Percentiles rank a stretch among this genome's conserved stretches.
Conservation (phyloP, 2,113 vertebrate genomes). For the Larimichthys crocea region DNA sequence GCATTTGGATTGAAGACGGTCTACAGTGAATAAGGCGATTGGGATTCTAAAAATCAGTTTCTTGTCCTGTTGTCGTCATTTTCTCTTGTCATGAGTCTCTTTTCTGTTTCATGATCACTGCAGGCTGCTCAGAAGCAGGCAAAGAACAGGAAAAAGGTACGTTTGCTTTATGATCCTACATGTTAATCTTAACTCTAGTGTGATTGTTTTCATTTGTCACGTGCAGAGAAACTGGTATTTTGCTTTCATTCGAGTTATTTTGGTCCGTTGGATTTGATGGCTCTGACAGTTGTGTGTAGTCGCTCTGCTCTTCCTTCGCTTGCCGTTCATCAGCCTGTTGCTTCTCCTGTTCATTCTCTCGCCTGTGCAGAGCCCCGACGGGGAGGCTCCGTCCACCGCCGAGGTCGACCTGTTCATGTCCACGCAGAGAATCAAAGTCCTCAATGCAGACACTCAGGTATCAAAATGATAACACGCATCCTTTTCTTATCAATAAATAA, state of each 20-base stretch:
- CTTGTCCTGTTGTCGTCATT: not conserved
- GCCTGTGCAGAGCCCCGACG: conserved; percentile 87
- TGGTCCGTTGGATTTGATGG: not conserved
- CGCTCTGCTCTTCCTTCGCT: not conserved
- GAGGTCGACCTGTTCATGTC: conserved; percentile 99
- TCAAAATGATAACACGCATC: too few relatives aligned
- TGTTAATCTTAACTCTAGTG: not conserved
- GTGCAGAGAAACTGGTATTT: not conserved
- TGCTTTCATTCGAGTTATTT: not conserved
- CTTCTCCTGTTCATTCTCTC: not conserved
- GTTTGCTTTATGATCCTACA: conserved; percentile 43
- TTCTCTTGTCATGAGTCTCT: conserved; percentile 19
- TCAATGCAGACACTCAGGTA: conserved; percentile 98
- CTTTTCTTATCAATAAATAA: not conserved
- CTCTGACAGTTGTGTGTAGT: not conserved
- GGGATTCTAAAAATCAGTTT: not conserved
- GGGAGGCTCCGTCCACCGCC: conserved; percentile 88
- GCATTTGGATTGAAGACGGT: conserved; percentile 50
- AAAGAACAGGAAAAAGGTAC: conserved; percentile 97
- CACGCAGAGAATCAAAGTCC: conserved; percentile 98
- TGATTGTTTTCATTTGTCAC: not conserved
- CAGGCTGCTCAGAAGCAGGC: conserved; percentile 97
- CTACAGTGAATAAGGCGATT: conserved; percentile 22
- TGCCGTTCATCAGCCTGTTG: conserved; percentile 10
- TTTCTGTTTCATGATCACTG: conserved; percentile 87